Percentiles rank a stretch among this genome's conserved stretches.
These are phyloP conservation scores for Bubo bubo DNA, from an alignment of 2,113 vertebrate genomes.

Conservation along the genomic window DNA sequence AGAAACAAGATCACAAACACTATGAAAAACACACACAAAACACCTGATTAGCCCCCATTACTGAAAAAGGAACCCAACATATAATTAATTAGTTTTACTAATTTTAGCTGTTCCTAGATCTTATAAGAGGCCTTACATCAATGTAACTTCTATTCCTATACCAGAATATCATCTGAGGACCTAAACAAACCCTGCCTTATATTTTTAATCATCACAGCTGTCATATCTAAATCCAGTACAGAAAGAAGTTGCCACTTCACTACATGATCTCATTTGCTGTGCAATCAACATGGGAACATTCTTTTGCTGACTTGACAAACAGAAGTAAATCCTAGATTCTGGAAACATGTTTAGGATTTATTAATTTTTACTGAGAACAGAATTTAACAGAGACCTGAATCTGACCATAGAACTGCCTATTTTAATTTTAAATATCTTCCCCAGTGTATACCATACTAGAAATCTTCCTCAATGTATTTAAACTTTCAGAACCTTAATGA, in stretches of 20 bases:
- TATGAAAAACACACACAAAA: background rate
- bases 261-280: background rate
- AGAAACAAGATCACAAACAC: constrained; percentile 9
- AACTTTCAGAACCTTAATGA: background rate
- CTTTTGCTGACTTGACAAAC: background rate
- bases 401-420: background rate
- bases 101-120: background rate
- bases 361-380: background rate
- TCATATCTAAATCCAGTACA: background rate
- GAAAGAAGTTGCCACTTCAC: background rate
- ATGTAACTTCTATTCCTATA: background rate
- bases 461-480: background rate
- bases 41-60: background rate
- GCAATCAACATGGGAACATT: background rate
- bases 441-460: background rate
- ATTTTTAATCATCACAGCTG: background rate
- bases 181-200: background rate
- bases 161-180: background rate
- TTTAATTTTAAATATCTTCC: background rate
- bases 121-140: background rate
- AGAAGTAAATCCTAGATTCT: background rate
- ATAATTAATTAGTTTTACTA: background rate
- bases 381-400: background rate
- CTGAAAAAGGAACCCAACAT: background rate
- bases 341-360: background rate